Conservation (phyloP, 2,888 invertebrate genomes). For the Himalopsyche anomala region DNA sequence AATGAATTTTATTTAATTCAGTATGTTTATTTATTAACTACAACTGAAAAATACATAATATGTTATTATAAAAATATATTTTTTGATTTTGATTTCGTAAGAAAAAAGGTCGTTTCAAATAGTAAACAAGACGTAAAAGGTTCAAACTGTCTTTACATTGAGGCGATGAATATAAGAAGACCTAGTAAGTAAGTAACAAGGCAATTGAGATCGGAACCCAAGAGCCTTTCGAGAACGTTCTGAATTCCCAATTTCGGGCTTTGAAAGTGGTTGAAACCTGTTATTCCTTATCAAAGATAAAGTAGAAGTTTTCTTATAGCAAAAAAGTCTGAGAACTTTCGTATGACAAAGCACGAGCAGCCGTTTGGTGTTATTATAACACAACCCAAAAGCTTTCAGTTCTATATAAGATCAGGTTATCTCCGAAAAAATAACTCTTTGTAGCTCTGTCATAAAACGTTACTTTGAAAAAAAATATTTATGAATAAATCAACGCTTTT, state of each 20-base stretch:
- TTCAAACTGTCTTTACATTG: too few species aligned
- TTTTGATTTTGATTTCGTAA: too few species aligned
- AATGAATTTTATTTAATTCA: not conserved
- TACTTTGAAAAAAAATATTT: too few species aligned
- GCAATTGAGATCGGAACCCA: conserved; percentile 56
- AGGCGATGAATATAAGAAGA: not conserved
- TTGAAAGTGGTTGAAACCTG: conserved; percentile 27
- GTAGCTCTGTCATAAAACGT: too few species aligned
- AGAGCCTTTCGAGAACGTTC: conserved; percentile 46
- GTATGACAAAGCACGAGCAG: conserved; percentile 17
- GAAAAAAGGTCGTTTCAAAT: too few species aligned
- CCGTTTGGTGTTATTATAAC: not conserved
- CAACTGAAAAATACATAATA: too few species aligned
- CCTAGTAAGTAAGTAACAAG: conserved; percentile 51
- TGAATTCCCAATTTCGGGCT: conserved; percentile 45
- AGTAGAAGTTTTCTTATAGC: conserved; percentile 4
- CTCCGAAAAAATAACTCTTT: too few species aligned
- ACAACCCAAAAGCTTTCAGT: not conserved
- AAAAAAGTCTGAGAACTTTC: conserved; percentile 8
- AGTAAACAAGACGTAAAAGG: too few species aligned
- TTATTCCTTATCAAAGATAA: conserved; percentile 38
- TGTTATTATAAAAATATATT: too few species aligned
- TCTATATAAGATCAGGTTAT: not conserved
- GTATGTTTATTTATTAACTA: not conserved
- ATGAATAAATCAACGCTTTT: too few species aligned